Evolutionary conservation across 1,140 invertebrate species (phyloP), one percentile per base, ranked within the genome.

Genomic region (Philopotamus ludificatus): DNA sequence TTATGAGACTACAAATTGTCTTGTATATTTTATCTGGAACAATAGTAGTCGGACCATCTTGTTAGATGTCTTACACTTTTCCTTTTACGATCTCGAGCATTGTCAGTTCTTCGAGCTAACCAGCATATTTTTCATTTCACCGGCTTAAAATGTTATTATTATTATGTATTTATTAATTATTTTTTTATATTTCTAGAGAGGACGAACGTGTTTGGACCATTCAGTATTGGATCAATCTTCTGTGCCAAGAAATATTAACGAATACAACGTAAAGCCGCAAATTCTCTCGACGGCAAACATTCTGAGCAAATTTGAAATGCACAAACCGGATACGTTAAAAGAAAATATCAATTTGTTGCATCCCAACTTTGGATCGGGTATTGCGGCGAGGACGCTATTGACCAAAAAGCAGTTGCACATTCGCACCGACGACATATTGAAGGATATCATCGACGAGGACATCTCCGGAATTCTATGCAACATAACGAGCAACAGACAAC

Each of bases 201-300:
- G 68, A 57, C 59, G 65, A 65, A 70, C 68, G 10, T 70, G 68
- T 41, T 61, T 70, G 65, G 68, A 70, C 55, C 68, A 70, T 54
- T 67, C 68, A 15, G 62, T 70, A 20, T 58, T 70, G 26, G 68
- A 67, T 34, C 68, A 70, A 65, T 67, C 68, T 45, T 64, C 68
- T 55, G 68, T 67, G 54, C 65, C 68, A 44, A 70, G 65, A 51
- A 70, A 70, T 39, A 59, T 65, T 8, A 70, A 70, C 21, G 68
- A 70, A 47, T 61, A 67, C 42, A 66, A 54, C 12, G 50, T 70
- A 10, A 64, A 63, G 16, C 59, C 64, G 16, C 65, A 67, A 21
- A 66, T 63, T 21, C 58, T 55, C 21, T 26, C 63, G 4, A 39
- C 68, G 50, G 54, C 66, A 26, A 44, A 66, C 10, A 16, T 65